A percentile compares a stretch with the other conserved stretches of the same genome.
Conservation (phyloP, 2,113 vertebrate genomes). For the Cinclus cinclus region DNA sequence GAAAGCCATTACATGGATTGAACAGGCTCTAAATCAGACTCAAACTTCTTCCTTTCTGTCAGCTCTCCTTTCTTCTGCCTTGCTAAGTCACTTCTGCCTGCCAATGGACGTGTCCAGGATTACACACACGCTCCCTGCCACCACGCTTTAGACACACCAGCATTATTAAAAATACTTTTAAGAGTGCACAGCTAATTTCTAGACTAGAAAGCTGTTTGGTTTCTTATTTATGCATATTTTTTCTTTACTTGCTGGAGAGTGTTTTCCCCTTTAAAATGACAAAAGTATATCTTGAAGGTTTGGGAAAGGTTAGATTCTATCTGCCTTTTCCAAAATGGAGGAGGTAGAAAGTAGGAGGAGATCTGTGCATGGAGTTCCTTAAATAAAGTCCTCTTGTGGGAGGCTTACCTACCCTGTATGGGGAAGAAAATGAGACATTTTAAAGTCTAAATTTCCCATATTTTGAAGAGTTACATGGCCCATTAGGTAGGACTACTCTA, state of each 20-base stretch:
- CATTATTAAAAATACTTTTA: not conserved
- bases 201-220: not conserved
- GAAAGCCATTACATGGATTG: not conserved
- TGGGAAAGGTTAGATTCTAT: not conserved
- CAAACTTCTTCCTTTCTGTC: not conserved
- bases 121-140: not conserved
- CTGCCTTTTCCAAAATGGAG: not conserved
- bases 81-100: not conserved
- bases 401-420: not conserved
- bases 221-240: not conserved
- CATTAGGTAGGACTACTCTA: not conserved
- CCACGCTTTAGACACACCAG: not conserved
- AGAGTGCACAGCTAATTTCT: not conserved
- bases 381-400: not conserved
- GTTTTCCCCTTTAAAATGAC: not conserved
- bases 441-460: not conserved
- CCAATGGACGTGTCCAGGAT: not conserved
- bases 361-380: not conserved
- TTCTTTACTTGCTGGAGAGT: not conserved
- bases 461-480: not conserved
- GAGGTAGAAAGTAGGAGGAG: not conserved
- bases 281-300: not conserved
- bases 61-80: not conserved
- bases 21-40: not conserved
- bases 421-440: not conserved